Evolutionary conservation across 35 echinoderm and acorn worm genomes (phyloP), one percentile per base, ranked within the genome.

Genomic region (Acanthaster planci): DNA sequence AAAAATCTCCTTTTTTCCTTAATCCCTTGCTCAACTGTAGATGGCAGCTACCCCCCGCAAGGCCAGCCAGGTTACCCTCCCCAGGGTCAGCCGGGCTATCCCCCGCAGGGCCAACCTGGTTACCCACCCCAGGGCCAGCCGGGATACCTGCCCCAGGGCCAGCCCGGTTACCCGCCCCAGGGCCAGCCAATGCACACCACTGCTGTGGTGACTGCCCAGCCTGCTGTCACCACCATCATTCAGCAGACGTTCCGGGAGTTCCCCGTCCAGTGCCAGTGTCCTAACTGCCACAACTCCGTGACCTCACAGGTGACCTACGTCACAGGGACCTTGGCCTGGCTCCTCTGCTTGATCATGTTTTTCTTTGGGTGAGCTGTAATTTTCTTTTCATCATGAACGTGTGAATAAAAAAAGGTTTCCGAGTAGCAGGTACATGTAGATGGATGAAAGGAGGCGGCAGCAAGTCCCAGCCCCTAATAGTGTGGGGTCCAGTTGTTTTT

Each of bases 221-320:
- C 93, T 8, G 44, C 51, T n/a, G 53, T 55, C 26, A 52, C 39
- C 9, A 58, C 56, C 14, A 67, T 83, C 36, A 80, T 90, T 30
- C 78, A 83, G 15, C 87, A 90, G 87, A 31, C 67, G 37, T 95
- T 80, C 76, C 84, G 93, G 31, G 93, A 95, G 37, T n/a, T 84
- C 21, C 93, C 93, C 0, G 84, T 78, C 8, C 79, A 79, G 30
- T 87, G 84, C 56, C 79, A 87, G 39, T 97, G 94, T 78, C 90
- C 94, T 26, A 97, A 92, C 77, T 97, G 94, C 44, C 83, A 89
- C 23, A 92, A 92, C 47, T 81, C 89, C 38, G 90, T 97, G 84
- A 92, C 90, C 22, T 92, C 94, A 1, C 52, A 82, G 60, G 82
- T 92, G 59, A 82, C 79, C 38, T 76, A 85, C 14, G 86, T 92